Conservation (phyloP, 2,797 vertebrate genomes). For the Okamejei kenojei region DNA sequence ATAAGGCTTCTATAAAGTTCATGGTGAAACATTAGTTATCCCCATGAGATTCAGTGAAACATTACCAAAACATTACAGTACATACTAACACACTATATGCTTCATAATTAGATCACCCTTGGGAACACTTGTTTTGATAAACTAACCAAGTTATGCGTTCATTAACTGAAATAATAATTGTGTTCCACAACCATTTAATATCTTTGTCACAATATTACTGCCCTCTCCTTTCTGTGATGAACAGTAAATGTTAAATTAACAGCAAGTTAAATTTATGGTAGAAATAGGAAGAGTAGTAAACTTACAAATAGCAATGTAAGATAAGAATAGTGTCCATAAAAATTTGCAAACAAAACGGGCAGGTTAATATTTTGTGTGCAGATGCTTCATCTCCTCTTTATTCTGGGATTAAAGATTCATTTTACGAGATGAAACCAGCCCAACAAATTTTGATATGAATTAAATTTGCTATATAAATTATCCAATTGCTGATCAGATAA, state of each 20-base stretch:
- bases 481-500: neutral
- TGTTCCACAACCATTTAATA: neutral
- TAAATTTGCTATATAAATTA: neutral
- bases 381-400: neutral
- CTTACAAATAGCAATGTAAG: neutral
- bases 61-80: slow-evolving; percentile 21
- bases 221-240: neutral
- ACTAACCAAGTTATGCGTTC: slow-evolving; percentile 31
- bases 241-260: neutral
- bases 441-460: neutral
- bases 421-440: neutral
- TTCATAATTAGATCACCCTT: slow-evolving; percentile 4
- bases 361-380: neutral
- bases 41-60: neutral
- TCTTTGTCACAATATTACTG: neutral
- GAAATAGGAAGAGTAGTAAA: neutral
- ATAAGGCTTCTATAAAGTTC: slow-evolving; percentile 27
- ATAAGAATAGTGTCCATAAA: neutral
- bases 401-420: neutral
- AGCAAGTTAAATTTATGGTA: neutral
- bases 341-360: neutral
- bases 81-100: slow-evolving; percentile 18
- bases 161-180: slow-evolving; percentile 29
- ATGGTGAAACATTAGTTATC: slow-evolving; percentile 31
- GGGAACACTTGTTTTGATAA: slow-evolving; percentile 22